These are phyloP conservation scores for Hyaena hyaena DNA, from an alignment of 2,113 vertebrate species.

Conservation along the genomic window DNA sequence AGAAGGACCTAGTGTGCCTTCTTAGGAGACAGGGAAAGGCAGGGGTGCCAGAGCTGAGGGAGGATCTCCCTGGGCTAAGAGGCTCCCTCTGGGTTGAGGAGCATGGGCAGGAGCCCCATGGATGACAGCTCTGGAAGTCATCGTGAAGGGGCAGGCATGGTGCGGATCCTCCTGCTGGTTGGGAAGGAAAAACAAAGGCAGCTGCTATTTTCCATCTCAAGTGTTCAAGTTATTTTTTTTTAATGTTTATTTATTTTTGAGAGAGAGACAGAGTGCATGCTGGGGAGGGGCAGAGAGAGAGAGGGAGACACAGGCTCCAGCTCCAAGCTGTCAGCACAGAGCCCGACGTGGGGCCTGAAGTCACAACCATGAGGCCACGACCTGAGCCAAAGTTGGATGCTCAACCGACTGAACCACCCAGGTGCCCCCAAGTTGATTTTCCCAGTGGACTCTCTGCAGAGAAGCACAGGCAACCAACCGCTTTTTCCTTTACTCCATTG, in stretches of 20 bases:
- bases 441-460: neutral
- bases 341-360: no score
- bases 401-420: no score
- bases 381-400: no score
- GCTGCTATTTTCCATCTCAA: neutral
- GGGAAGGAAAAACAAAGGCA: neutral
- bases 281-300: no score
- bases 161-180: neutral
- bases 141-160: neutral
- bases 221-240: neutral
- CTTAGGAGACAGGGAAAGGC: neutral
- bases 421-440: neutral
- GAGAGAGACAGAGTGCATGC: no score
- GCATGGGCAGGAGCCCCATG: no score
- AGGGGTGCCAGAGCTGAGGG: neutral
- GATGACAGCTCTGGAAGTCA: neutral
- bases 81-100: neutral
- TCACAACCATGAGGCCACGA: no score
- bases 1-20: neutral
- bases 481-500: neutral
- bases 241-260: no score
- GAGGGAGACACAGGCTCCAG: no score
- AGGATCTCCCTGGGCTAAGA: neutral
- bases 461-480: accelerated
- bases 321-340: no score